phyloP scores from a whole-genome alignment of 2,113 vertebrate genomes.

The Apodemus sylvaticus region DNA sequence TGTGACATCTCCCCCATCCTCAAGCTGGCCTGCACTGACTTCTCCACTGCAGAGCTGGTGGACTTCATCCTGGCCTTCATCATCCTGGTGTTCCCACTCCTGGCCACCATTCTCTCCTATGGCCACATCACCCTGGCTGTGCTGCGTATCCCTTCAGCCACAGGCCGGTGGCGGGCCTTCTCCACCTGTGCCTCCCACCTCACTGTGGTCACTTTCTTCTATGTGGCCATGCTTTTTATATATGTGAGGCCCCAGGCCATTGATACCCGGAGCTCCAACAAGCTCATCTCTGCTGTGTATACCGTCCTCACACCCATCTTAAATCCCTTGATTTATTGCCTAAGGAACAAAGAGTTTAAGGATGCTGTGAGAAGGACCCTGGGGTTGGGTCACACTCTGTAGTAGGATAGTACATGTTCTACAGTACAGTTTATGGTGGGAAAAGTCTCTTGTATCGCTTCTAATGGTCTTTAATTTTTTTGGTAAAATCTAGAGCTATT shows the following conservation, averaged over 20 bases:
- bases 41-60: conserved; percentile 53
- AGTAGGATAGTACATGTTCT: not conserved
- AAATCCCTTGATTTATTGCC: conserved; percentile 57
- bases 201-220: conserved; percentile 49
- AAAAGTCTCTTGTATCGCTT: not conserved
- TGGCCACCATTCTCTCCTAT: conserved; percentile 72
- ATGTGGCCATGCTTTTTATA: conserved; percentile 51
- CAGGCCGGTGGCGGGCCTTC: conserved; percentile 48
- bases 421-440: too few relatives aligned
- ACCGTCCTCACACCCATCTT: conserved; percentile 53
- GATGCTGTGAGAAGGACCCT: conserved; percentile 44
- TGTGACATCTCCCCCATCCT: conserved; percentile 81
- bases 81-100: conserved; percentile 74
- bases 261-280: conserved; percentile 45
- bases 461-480: not conserved
- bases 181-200: conserved; percentile 70
- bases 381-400: not conserved
- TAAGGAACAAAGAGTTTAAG: conserved; percentile 70
- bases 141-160: conserved; percentile 66
- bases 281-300: conserved; percentile 55
- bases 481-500: not conserved
- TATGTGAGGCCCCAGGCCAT: conserved; percentile 68
- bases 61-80: conserved; percentile 78
- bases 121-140: conserved; percentile 68
- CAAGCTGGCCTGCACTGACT: conserved; percentile 78